Evolutionary conservation across 2,888 invertebrate species (phyloP), one percentile per base, ranked within the genome.

Genomic region (Pollenia labialis): DNA sequence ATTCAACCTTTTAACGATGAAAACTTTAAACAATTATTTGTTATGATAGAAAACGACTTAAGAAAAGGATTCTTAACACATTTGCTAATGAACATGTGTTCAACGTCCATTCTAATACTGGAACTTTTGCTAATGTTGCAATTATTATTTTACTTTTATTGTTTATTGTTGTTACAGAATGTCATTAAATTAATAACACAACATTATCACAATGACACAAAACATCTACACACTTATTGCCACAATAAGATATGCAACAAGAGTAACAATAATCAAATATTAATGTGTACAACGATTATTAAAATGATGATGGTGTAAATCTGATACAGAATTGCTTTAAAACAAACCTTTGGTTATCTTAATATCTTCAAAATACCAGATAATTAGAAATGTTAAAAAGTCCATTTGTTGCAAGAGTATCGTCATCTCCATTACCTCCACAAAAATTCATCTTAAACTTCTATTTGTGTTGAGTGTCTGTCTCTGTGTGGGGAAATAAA

Each of bases 131-230:
- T 9, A 52, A 52, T n/a, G 7, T 60, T 52, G n/a, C 14, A 60
- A 9, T 52, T 46, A 9, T 10, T 12, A 42, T 71, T 71, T 9
- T 44, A 12, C 7, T 32, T 54, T 32, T 32, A 16, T n/a, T n/a
- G 12, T 46, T 77, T n/a, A n/a, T n/a, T 54, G 44, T 58, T 68
- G 32, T 54, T 68, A 64, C 32, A 71, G 62, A 71, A 52, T 56
- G 46, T 23, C 66, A 72, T 81, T 71, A 71, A 81, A 58, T 60
- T 62, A 85, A 76, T 85, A 58, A 46, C 58, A 76, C 16, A 75
- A 81, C 66, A 72, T 85, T 81, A 81, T 68, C 77, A 85, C 71
- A 81, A 77, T 77, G 68, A 68, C 9, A 60, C 32, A 68, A 32
- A 14, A 48, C 46, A 74, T n/a, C 9, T 7, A 12, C 40, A 79